Evolutionary conservation across 2,888 invertebrate species (phyloP).

Genomic region (Amphimallon solstitiale): DNA sequence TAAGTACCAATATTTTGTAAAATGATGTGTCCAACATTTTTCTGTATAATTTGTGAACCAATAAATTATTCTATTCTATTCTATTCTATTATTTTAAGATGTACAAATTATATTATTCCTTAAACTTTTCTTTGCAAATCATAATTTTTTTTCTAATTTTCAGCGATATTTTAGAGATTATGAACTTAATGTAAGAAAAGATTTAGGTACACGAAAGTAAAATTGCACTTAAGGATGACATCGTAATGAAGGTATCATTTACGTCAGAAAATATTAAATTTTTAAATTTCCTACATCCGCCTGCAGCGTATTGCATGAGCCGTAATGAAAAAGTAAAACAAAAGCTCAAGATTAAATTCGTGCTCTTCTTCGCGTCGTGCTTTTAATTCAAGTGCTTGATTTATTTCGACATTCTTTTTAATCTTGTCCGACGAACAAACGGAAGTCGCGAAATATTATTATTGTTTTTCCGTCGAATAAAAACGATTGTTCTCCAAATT

Average conservation of each 20-base stretch:
- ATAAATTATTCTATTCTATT: too few species aligned
- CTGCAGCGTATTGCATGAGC: conserved; percentile 11
- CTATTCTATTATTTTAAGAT: too few species aligned
- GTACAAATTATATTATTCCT: too few species aligned
- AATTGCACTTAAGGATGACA: conserved; percentile 3
- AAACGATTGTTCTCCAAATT: conserved; percentile 15
- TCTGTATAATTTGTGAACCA: too few species aligned
- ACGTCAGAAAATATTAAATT: conserved; percentile 17
- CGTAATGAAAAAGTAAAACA: conserved; percentile 18
- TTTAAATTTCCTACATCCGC: not conserved
- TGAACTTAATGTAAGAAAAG: not conserved
- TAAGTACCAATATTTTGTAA: too few species aligned
- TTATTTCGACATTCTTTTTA: conserved; percentile 29
- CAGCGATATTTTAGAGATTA: too few species aligned
- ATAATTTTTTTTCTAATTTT: too few species aligned
- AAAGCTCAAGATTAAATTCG: conserved; percentile 21
- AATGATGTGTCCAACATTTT: too few species aligned
- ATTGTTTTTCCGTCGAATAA: conserved; percentile 3
- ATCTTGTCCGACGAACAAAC: conserved; percentile 17
- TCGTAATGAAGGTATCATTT: conserved; percentile 12
- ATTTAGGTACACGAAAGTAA: not conserved
- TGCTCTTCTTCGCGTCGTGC: not conserved
- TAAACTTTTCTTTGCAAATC: too few species aligned
- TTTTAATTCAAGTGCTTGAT: conserved; percentile 30
- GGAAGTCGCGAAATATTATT: conserved; percentile 7